Conservation (phyloP, 1,140 invertebrate species). For the Centruroides sculpturatus region DNA sequence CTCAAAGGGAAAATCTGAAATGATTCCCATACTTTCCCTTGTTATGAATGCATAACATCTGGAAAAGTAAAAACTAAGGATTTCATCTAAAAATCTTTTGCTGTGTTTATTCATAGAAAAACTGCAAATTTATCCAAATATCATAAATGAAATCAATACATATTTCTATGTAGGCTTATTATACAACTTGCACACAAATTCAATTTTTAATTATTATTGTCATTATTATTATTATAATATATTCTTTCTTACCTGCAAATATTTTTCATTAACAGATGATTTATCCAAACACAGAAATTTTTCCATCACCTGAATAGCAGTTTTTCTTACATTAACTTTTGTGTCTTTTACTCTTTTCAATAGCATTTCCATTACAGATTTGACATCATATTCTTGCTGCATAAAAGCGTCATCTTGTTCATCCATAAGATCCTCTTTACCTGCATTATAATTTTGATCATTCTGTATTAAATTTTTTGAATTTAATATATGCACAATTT, state of each 20-base stretch:
- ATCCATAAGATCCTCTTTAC: background rate
- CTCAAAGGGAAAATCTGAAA: no score
- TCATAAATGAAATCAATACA: no score
- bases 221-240: no score
- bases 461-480: background rate
- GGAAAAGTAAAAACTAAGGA: no score
- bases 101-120: no score
- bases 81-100: no score
- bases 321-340: constrained; percentile 41
- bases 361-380: constrained; percentile 27
- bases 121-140: no score
- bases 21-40: no score
- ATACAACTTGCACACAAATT: no score
- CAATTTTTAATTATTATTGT: no score
- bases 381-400: constrained; percentile 16
- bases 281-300: constrained; percentile 25
- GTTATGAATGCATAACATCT: no score
- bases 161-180: no score
- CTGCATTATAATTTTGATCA: background rate
- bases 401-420: background rate
- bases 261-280: constrained; percentile 25
- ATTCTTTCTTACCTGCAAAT: constrained; percentile 25
- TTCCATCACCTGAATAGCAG: constrained; percentile 38
- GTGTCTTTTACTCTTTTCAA: constrained; percentile 36
- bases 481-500: background rate